A percentile compares a stretch with the other conserved stretches of the same genome.
Evolutionary conservation across 2,113 vertebrate genomes (phyloP).

Genomic region (Actenoides lindsayi): DNA sequence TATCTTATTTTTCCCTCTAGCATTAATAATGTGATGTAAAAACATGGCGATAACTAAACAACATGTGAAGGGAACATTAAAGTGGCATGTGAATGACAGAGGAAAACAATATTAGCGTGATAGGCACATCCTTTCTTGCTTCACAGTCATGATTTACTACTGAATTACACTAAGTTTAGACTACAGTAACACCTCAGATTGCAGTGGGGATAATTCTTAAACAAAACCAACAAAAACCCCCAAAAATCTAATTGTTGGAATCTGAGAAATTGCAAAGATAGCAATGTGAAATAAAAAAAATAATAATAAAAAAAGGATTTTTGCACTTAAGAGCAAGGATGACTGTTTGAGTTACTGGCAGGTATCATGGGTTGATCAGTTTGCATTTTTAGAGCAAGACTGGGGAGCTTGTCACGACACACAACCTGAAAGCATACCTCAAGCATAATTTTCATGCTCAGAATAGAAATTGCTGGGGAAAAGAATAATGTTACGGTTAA

Average conservation of each 20-base stretch:
- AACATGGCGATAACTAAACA: not conserved
- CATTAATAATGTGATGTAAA: not conserved
- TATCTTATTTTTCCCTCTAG: not conserved
- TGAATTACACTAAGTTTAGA: not conserved
- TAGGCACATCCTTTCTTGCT: not conserved
- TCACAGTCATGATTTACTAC: not conserved
- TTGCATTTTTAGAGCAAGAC: not conserved
- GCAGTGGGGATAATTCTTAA: not conserved
- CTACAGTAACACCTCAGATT: not conserved
- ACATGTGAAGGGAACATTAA: not conserved
- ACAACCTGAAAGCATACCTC: not conserved
- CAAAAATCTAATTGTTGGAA: not conserved
- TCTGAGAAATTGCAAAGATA: not conserved
- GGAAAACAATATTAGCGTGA: not conserved
- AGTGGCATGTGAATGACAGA: not conserved
- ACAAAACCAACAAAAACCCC: not conserved
- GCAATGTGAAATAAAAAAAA: not conserved
- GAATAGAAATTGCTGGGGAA: not conserved
- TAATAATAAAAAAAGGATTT: not conserved
- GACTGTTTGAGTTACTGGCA: not conserved
- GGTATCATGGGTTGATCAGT: not conserved
- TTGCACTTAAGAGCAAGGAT: not conserved
- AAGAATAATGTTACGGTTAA: not conserved
- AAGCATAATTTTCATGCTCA: not conserved
- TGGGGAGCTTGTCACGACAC: not conserved